Evolutionary conservation across 2,113 vertebrate species (phyloP), one percentile per base, ranked within the genome.

Genomic region (Lophius piscatorius): DNA sequence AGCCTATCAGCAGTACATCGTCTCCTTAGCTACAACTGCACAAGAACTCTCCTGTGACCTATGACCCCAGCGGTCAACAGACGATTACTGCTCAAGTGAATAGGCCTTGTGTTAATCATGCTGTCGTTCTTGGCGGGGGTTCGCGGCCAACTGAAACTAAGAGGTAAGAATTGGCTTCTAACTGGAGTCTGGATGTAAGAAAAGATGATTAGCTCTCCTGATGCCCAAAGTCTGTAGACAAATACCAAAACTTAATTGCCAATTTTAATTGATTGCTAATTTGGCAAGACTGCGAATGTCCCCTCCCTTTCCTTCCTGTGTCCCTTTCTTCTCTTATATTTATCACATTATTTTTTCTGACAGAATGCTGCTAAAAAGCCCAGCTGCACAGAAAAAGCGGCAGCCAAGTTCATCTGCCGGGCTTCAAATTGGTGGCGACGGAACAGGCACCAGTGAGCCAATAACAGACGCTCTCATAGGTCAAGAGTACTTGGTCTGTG

Each of bases 341-440:
- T 16, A 40, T 40, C 38, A 9, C 8, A 8, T 5, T 35, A 8
- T 13, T 8, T 35, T 40, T 3, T n/a, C 38, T 40, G 38, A 5
- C 38, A 40, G 5, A 17, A 6, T 39, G 16, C 14, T 39, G 4
- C 17, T 34, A 3, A 18, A n/a, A 39, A 17, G 48, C 51, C 68
- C 83, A 85, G 83, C 87, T 89, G 86, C 70, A 82, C 61, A 23
- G 16, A 36, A 63, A 57, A 70, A 35, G 23, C 72, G 58, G 40
- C 60, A 70, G 87, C 70, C 78, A 83, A 81, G 44, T 80, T 82
- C 69, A 63, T 85, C 75, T 66, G 47, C 35, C 28, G 56, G 55
- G 51, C 40, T 74, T 63, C 67, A 67, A 61, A 67, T 57, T 74
- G 55, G 69, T 63, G 60, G 39, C 78, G 70, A 14, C 36, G 48